Evolutionary conservation across 2,113 vertebrate species (phyloP), one percentile per base, ranked within the genome.

Genomic region (Pterocles gutturalis): DNA sequence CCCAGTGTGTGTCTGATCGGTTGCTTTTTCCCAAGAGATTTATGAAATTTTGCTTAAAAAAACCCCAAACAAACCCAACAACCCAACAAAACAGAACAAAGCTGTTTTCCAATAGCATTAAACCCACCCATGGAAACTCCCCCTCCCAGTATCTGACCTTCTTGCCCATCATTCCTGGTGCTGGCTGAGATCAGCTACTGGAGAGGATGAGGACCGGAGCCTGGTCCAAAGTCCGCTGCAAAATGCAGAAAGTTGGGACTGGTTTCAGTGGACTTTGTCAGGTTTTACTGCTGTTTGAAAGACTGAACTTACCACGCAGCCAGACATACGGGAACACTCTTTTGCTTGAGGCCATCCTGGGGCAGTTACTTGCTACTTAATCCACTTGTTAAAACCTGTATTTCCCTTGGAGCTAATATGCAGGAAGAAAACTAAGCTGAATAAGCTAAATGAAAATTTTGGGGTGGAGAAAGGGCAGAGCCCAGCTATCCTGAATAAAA

Each of bases 261-360:
- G 48, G 9, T 93, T 95, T 96, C 62, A 38, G 94, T 87, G 91
- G 87, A 53, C 70, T 96, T 95, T 75, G 81, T 24, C 70, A 72
- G 83, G 85, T 84, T 61, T 69, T 91, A 64, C 36, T 72, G 95
- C 95, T 92, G 22, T 92, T 57, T n/a, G 33, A 92, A 79, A 82
- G 66, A 76, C 60, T 75, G 38, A 89, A 67, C 4, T 46, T 69
- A 4, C 41, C 31, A 29, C 2, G 49, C 69, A 91, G 95, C 96
- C 96, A 76, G 90, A 49, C 61, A 18, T 82, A 58, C 69, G 91
- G 94, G 21, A 62, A 97, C 86, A 82, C 73, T 90, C 81, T 96
- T 92, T 91, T 76, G 34, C 60, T 8, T 4, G 21, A 58, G 72
- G 41, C 36, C 4, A 1, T 41, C 5, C 29, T 31, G 36, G 29